Conservation (phyloP, 2,797 vertebrate species). For the Diplodus sargus region DNA sequence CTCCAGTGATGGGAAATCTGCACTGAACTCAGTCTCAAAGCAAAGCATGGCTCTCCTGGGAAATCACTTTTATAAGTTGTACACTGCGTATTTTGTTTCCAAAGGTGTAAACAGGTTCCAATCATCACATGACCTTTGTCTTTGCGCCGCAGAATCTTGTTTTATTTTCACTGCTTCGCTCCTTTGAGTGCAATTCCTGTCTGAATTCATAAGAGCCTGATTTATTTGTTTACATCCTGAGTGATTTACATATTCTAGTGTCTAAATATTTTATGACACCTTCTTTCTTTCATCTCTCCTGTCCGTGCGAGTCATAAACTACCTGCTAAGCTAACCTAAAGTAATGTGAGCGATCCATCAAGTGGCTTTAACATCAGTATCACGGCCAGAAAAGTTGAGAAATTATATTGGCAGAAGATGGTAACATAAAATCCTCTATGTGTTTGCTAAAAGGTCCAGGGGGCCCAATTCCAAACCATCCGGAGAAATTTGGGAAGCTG, state of each 20-base stretch:
- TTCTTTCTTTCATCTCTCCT: slow-evolving; percentile 38
- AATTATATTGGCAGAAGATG: slow-evolving; percentile 69
- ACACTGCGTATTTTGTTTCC: slow-evolving; percentile 27
- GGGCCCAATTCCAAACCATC: slow-evolving; percentile 69
- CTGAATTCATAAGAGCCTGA: slow-evolving; percentile 4
- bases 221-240: slow-evolving; percentile 33
- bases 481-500: slow-evolving; percentile 64
- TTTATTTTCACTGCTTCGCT: slow-evolving; percentile 11
- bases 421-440: slow-evolving; percentile 69
- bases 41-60: slow-evolving; percentile 39
- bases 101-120: slow-evolving; percentile 47
- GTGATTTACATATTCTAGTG: slow-evolving; percentile 21
- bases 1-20: slow-evolving; percentile 57
- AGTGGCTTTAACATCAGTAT: slow-evolving; percentile 57
- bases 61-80: slow-evolving; percentile 46
- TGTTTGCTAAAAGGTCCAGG: slow-evolving; percentile 73
- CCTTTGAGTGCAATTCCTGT: slow-evolving; percentile 21
- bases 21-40: slow-evolving; percentile 25
- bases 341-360: slow-evolving; percentile 58
- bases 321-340: slow-evolving; percentile 56
- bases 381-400: slow-evolving; percentile 69
- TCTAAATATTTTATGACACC: slow-evolving; percentile 13
- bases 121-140: slow-evolving; percentile 20
- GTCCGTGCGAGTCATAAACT: slow-evolving; percentile 39
- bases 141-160: not conserved